Evolutionary conservation across 2,888 invertebrate species (phyloP).

Genomic region (Macrophya alboannulata): DNA sequence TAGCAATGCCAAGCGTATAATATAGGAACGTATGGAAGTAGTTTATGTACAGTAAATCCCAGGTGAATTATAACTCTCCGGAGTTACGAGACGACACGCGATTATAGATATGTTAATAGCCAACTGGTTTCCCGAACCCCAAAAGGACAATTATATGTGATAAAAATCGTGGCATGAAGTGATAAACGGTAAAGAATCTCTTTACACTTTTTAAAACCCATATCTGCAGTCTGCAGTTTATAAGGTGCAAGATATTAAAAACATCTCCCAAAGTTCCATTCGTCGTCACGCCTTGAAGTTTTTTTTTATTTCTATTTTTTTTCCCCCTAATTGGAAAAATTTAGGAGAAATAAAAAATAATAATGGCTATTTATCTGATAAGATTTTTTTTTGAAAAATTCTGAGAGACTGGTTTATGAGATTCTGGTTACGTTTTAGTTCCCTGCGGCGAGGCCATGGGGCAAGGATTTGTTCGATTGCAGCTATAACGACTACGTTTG

Average conservation of each 20-base stretch:
- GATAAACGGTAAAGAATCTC: too few relatives aligned
- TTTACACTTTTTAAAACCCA: too few relatives aligned
- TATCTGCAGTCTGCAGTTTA: too few relatives aligned
- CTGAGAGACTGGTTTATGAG: neutral
- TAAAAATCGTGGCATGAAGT: too few relatives aligned
- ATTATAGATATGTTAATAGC: neutral
- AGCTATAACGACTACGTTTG: neutral
- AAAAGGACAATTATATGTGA: too few relatives aligned
- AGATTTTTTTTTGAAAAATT: neutral
- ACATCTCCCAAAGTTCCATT: too few relatives aligned
- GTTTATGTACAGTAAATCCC: neutral
- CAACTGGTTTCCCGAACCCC: neutral
- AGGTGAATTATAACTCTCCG: neutral
- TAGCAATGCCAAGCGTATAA: slow-evolving; percentile 40
- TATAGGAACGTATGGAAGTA: neutral
- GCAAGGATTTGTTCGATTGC: neutral
- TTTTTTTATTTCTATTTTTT: too few relatives aligned
- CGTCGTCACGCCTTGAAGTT: too few relatives aligned
- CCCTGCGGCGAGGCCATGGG: too few relatives aligned
- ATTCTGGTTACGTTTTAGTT: neutral
- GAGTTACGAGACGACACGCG: neutral
- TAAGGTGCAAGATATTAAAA: too few relatives aligned
- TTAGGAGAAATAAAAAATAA: too few relatives aligned
- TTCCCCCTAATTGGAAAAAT: too few relatives aligned
- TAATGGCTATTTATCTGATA: neutral